Evolutionary conservation across 2,113 vertebrate species (phyloP), one percentile per base, ranked within the genome.

Genomic region (Zosterops borbonicus): DNA sequence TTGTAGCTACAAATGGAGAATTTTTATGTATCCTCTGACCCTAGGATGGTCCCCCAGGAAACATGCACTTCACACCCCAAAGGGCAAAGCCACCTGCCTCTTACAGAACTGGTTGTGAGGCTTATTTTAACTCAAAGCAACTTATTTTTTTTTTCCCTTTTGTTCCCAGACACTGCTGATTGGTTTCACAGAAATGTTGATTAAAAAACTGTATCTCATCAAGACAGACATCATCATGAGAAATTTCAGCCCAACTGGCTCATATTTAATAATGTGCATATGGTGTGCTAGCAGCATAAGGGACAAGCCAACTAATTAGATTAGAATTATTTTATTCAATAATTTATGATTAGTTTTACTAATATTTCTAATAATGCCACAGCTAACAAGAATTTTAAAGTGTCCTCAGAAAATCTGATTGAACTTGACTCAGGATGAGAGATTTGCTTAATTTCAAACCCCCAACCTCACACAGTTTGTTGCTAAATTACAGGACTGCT

Each of bases 191-290:
- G 79, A 94, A 93, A 88, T 58, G 82, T 67, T 90, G 91, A 95
- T 95, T 94, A 85, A 96, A 97, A 94, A 83, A 12, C 42, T 64
- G 68, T 70, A 75, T 92, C 23, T 1, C 92, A 77, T 93, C 70
- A 89, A 89, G 86, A 82, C 90, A 96, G 93, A 92, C 88, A 89
- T 79, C 92, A 89, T 92, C 83, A 62, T 65, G 80, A 95, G 86
- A 92, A 89, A 96, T 94, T 96, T 94, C 88, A 96, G 88, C 83
- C 88, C 92, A 94, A 90, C 83, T 95, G 93, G 75, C 90, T 96
- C 88, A n/a, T 90, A 81, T 76, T 94, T 95, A 92, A 95, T 90
- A 83, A 94, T 64, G 90, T 92, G 88, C 93, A 96, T 96, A 93
- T 96, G 89, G 93, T 3, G 0, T 95, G 88, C 70, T 92, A 87